Percentiles rank a stretch among this genome's conserved stretches.
Conservation (phyloP, 2,888 invertebrate genomes). For the Cyclophora punctaria region DNA sequence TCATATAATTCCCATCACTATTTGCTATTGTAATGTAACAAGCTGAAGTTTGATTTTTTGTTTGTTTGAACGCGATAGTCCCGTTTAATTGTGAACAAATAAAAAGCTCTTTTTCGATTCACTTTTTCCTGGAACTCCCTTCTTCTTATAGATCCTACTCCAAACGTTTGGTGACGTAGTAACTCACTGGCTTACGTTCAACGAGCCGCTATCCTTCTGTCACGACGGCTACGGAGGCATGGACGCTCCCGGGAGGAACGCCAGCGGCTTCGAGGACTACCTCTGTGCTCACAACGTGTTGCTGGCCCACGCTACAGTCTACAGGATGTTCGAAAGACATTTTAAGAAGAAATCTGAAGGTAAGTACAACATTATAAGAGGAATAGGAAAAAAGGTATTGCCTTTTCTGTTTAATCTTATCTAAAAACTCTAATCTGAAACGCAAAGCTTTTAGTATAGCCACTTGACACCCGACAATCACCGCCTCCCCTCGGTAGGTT, state of each 20-base stretch:
- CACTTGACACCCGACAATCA: too few species aligned
- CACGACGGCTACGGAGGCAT: constrained; percentile 61
- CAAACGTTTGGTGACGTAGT: constrained; percentile 64
- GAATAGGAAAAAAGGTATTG: neutral
- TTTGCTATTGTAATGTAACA: too few species aligned
- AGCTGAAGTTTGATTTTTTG: too few species aligned
- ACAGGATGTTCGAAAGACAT: constrained; percentile 70
- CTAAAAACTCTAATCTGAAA: too few species aligned
- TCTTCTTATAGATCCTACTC: constrained; percentile 53
- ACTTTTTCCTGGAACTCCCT: neutral
- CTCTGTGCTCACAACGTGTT: constrained; percentile 78
- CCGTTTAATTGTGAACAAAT: too few species aligned
- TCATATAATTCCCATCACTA: too few species aligned
- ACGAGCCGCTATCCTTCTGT: constrained; percentile 75
- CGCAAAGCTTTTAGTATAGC: too few species aligned
- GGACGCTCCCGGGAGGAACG: constrained; percentile 63
- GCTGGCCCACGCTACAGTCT: constrained; percentile 78
- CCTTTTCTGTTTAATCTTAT: too few species aligned
- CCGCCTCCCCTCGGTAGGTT: too few species aligned
- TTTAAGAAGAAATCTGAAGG: constrained; percentile 36
- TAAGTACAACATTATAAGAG: neutral
- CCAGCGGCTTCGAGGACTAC: constrained; percentile 76
- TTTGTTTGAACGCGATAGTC: too few species aligned
- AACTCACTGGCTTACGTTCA: constrained; percentile 77
- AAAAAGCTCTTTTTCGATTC: too few species aligned